Evolutionary conservation across 2,113 vertebrate genomes (phyloP), one percentile per base, ranked within the genome.

Genomic region (Thunnus thynnus): DNA sequence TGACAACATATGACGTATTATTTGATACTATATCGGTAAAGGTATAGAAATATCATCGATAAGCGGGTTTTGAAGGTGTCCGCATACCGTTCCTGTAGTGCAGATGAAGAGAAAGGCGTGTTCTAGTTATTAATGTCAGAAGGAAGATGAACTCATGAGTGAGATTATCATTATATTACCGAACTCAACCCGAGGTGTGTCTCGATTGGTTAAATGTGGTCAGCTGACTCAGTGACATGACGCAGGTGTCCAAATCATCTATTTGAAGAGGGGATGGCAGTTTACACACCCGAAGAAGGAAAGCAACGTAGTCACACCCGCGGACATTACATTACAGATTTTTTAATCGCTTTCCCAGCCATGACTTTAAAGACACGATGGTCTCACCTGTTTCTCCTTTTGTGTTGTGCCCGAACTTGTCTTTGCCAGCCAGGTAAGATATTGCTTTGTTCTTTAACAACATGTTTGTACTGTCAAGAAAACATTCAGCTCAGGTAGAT

Each of bases 171-270:
- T 30, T 22, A 22, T 22, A 22, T 22, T 22, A 36, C 32, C 3
- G 32, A 36, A 36, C 5, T 36, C 32, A 36, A 36, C 32, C 32
- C 5, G 6, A 50, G 69, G 18, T 13, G 66, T 18, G 36, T 12
- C n/a, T 4, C 9, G 1, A 2, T 12, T 16, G 48, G 17, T 2
- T 12, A 5, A 4, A 13, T 18, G 51, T 12, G 46, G 22, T 83
- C 87, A 84, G 55, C 18, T 87, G 86, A 80, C 85, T 0, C 1
- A 0, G 10, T 85, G 86, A 86, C 82, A 4, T 86, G 87, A 82
- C 68, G 10, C 3, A 74, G 27, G 84, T 84, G 57, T 57, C 13
- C 11, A 50, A 81, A 54, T 0, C 9, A 7, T 32, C 4, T n/a
- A 0, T 3, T 3, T 9, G 18, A 30, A 30, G 27, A 30, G 22